A percentile compares a stretch with the other conserved stretches of the same genome.
These are phyloP conservation scores for Noctua pronuba DNA, from an alignment of 2,888 invertebrate genomes.

Conservation along the genomic window DNA sequence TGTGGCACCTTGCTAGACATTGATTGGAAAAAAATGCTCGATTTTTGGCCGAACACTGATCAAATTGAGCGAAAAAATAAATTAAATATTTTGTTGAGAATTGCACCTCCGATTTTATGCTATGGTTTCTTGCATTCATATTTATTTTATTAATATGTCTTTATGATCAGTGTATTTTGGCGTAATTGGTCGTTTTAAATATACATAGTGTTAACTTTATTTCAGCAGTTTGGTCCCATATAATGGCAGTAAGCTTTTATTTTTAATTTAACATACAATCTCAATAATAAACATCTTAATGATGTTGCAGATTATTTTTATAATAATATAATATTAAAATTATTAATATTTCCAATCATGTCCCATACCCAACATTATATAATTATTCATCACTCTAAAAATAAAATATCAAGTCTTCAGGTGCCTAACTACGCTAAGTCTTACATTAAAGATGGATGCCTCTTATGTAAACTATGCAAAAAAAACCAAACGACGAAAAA, in stretches of 20 bases:
- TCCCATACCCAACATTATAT: conserved; percentile 53
- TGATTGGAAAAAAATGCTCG: conserved; percentile 44
- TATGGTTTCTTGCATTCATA: not conserved
- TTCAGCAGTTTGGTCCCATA: conserved; percentile 59
- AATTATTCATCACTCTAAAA: conserved; percentile 53
- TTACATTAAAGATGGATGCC: conserved; percentile 58
- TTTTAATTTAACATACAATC: conserved; percentile 45
- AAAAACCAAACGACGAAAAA: conserved; percentile 23
- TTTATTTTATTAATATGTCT: conserved; percentile 17
- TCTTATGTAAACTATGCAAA: conserved; percentile 37
- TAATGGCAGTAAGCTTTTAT: conserved; percentile 45
- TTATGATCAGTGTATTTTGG: conserved; percentile 11
- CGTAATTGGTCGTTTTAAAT: not conserved
- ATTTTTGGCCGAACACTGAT: conserved; percentile 7
- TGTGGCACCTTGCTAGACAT: conserved; percentile 61
- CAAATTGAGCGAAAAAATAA: conserved; percentile 6
- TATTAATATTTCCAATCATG: conserved; percentile 58
- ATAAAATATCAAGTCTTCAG: conserved; percentile 72
- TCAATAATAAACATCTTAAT: conserved; percentile 32
- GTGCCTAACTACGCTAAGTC: conserved; percentile 76
- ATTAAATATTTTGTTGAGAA: not conserved
- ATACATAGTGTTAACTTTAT: not conserved
- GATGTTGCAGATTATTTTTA: conserved; percentile 27
- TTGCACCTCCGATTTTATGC: not conserved
- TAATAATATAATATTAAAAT: conserved; percentile 35